A percentile compares a stretch with the other conserved stretches of the same genome.
Evolutionary conservation across 2,113 vertebrate genomes (phyloP).

Genomic region (Dromas ardeola): DNA sequence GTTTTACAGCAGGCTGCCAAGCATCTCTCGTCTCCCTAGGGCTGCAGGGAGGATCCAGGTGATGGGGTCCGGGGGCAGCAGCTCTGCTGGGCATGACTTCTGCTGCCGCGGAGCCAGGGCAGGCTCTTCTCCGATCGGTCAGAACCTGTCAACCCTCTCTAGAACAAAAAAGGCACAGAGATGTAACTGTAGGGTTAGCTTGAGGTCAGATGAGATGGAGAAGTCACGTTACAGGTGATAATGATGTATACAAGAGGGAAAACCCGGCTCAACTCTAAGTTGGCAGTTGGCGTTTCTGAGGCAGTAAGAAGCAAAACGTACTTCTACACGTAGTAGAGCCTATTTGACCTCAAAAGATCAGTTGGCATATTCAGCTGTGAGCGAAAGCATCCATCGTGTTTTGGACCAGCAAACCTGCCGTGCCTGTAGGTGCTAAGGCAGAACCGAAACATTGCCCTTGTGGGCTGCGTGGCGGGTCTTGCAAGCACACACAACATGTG

Average conservation of each 20-base stretch:
- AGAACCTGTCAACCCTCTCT: not conserved
- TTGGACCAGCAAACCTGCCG: not conserved
- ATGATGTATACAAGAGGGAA: not conserved
- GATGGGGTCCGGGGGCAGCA: fast-evolving
- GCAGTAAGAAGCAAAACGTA: not conserved
- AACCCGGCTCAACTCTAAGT: not conserved
- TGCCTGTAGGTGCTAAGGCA: not conserved
- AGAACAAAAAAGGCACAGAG: not conserved
- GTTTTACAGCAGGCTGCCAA: not conserved
- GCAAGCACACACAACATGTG: not conserved
- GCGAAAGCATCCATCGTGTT: not conserved
- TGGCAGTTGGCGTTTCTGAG: not conserved
- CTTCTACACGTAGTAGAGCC: not conserved
- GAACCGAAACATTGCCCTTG: not conserved
- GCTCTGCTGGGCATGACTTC: not conserved
- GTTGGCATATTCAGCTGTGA: not conserved
- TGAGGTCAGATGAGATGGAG: not conserved
- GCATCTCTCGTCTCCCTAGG: fast-evolving
- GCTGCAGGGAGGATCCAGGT: not conserved
- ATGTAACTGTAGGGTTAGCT: not conserved
- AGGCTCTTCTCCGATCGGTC: not conserved
- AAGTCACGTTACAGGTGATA: not conserved
- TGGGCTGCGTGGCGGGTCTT: not conserved
- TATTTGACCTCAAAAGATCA: not conserved
- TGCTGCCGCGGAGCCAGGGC: not conserved